A percentile compares a stretch with the other conserved stretches of the same genome.
Evolutionary conservation across 2,797 vertebrate genomes (phyloP).

Genomic region (Tokudaia muenninki): DNA sequence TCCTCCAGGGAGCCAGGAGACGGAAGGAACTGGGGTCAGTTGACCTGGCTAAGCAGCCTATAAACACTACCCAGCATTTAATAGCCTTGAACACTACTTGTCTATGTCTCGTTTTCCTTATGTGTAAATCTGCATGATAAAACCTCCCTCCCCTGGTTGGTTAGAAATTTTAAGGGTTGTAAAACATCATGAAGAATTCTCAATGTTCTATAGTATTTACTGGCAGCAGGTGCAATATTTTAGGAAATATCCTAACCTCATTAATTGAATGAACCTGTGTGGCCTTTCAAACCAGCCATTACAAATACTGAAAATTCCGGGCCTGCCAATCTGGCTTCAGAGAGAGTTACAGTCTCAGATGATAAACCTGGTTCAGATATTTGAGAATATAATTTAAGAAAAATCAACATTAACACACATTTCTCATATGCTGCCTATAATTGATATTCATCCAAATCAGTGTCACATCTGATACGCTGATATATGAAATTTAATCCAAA

Average conservation of each 20-base stretch:
- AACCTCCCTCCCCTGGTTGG: background rate
- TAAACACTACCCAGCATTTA: background rate
- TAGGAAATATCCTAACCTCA: background rate
- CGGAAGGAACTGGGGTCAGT: background rate
- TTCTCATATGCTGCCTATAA: background rate
- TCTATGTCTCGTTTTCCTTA: background rate
- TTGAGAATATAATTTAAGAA: constrained; percentile 1
- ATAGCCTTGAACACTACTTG: background rate
- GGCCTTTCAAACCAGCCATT: background rate
- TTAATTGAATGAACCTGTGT: background rate
- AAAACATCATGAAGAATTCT: constrained; percentile 1
- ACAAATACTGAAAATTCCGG: background rate
- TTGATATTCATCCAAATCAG: background rate
- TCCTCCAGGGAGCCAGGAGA: background rate
- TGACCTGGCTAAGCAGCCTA: background rate
- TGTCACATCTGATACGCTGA: background rate
- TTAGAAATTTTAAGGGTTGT: background rate
- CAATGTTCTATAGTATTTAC: constrained; percentile 18
- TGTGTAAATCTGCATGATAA: constrained; percentile 21
- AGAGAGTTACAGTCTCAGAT: constrained; percentile 37
- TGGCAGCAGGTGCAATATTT: background rate
- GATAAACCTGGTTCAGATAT: background rate
- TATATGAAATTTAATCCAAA: background rate
- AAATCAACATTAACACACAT: background rate
- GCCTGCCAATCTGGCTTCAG: background rate